Percentiles rank a stretch among this genome's conserved stretches.
phyloP scores from a whole-genome alignment of 2,797 vertebrate species.

The Pangasius larnaudii region DNA sequence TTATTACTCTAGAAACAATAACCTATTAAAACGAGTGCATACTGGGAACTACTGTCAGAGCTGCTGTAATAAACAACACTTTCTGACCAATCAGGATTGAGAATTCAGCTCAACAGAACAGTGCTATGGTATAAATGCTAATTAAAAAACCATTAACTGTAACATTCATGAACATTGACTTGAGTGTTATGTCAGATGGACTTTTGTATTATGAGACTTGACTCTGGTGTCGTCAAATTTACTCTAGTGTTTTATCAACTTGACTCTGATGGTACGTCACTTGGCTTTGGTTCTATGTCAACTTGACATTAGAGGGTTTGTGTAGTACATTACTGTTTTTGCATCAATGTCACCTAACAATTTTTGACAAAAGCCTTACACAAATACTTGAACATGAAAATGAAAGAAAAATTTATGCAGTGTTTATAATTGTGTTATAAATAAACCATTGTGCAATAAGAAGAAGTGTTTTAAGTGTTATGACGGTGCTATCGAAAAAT shows the following conservation, averaged over 20 bases:
- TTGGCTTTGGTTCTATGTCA: background rate
- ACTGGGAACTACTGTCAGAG: background rate
- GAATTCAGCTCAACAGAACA: background rate
- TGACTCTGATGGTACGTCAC: background rate
- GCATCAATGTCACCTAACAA: no score
- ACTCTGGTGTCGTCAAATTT: no score
- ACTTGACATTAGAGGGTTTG: background rate
- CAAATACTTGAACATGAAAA: no score
- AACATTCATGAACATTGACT: background rate
- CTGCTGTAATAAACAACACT: background rate
- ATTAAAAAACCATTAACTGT: background rate
- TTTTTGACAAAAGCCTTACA: no score
- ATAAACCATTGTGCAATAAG: no score
- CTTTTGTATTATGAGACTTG: background rate
- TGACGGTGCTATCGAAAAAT: no score
- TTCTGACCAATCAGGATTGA: background rate
- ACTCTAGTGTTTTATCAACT: background rate
- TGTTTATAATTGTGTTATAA: no score
- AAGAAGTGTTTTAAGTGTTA: no score
- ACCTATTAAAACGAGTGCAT: background rate
- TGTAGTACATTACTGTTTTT: no score
- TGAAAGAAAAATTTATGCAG: no score
- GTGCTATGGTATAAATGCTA: background rate
- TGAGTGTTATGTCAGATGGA: background rate
- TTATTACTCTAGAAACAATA: background rate